Percentiles rank a stretch among this genome's conserved stretches.
phyloP scores from a whole-genome alignment of 2,113 vertebrate genomes.

The Pelobates fuscus region DNA sequence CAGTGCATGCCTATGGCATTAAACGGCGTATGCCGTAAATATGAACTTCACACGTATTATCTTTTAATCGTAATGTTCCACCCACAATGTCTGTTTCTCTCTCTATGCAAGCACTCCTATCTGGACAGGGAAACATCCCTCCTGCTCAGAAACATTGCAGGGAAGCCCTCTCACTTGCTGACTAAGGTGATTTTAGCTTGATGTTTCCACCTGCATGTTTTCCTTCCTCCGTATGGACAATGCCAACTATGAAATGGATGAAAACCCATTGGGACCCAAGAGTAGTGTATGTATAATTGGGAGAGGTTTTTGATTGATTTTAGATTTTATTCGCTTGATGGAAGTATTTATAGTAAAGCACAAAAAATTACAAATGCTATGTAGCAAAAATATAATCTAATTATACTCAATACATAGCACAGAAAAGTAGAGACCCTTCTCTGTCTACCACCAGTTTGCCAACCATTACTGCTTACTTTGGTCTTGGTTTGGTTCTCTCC shows the following conservation, averaged over 20 bases:
- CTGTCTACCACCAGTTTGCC: too few species aligned
- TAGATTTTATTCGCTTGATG: too few species aligned
- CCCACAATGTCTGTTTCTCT: constrained; percentile 64
- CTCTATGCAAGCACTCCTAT: constrained; percentile 95
- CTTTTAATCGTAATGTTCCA: constrained; percentile 73
- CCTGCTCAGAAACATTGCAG: constrained; percentile 99
- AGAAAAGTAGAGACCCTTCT: too few species aligned
- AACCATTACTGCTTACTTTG: too few species aligned
- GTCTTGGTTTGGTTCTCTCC: too few species aligned
- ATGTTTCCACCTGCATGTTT: constrained; percentile 71
- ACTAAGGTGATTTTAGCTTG: constrained; percentile 92
- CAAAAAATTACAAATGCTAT: too few species aligned
- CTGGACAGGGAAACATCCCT: constrained; percentile 99
- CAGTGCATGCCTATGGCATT: constrained; percentile 29
- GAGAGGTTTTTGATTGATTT: background rate
- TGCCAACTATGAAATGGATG: constrained; percentile 31
- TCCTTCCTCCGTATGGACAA: constrained; percentile 61
- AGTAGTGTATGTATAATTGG: background rate
- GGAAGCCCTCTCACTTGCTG: constrained; percentile 99
- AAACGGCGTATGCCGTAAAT: constrained; percentile 60
- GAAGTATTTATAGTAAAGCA: too few species aligned
- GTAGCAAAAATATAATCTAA: too few species aligned
- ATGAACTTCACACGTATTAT: constrained; percentile 77
- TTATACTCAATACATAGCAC: too few species aligned
- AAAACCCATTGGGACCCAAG: background rate